Conservation (phyloP, 1,140 invertebrate genomes). For the Fopius arisanus region DNA sequence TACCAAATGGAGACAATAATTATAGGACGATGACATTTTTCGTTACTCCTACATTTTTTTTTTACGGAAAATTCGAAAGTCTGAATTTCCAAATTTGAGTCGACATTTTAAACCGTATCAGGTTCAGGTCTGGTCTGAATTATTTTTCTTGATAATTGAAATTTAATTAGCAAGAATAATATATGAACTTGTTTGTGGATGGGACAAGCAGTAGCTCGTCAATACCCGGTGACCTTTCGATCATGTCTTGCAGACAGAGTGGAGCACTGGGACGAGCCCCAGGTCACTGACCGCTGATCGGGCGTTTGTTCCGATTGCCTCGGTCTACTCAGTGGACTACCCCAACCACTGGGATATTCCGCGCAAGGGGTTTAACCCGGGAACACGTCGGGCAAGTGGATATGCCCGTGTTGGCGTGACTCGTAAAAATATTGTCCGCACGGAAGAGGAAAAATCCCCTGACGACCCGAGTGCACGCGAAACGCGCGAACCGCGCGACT, state of each 20-base stretch:
- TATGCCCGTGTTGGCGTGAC: neutral
- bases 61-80: too few relatives aligned
- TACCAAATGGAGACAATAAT: too few relatives aligned
- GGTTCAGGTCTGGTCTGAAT: too few relatives aligned
- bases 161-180: too few relatives aligned
- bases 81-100: too few relatives aligned
- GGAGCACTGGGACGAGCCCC: neutral
- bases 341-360: neutral
- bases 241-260: neutral
- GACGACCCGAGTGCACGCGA: conserved; percentile 30
- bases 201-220: too few relatives aligned
- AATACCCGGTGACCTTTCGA: too few relatives aligned
- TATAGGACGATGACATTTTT: too few relatives aligned
- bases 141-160: too few relatives aligned
- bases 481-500: neutral
- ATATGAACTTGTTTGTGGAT: too few relatives aligned
- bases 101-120: too few relatives aligned
- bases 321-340: neutral
- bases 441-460: conserved; percentile 2
- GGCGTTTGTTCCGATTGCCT: neutral
- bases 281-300: neutral
- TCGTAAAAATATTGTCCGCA: conserved; percentile 3
- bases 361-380: neutral
- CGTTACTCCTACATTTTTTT: too few relatives aligned
- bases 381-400: neutral